Evolutionary conservation across 2,888 invertebrate species (phyloP).

Genomic region (Eilema griseolum): DNA sequence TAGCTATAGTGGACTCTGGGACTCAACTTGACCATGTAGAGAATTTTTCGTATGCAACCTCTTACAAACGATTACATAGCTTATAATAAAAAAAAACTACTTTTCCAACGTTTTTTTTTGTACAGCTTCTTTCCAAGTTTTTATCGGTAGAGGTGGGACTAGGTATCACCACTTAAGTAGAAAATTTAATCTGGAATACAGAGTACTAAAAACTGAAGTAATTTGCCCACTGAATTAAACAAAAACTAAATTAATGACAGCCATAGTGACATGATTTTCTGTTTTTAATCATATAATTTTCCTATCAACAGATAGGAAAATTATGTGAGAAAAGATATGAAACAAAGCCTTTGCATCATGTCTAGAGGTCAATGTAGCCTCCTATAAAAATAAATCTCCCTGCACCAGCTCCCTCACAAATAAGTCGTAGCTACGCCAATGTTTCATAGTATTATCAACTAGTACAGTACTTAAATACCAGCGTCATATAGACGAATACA

Average conservation of each 20-base stretch:
- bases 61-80: background rate
- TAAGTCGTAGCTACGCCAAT: constrained; percentile 7
- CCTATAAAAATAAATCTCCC: background rate
- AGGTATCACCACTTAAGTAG: too few species aligned
- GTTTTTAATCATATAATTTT: too few species aligned
- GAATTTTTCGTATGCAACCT: background rate
- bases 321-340: background rate
- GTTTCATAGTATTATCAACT: constrained; percentile 55
- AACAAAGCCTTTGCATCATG: background rate
- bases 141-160: background rate
- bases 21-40: background rate
- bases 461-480: constrained; percentile 75
- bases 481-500: constrained; percentile 83
- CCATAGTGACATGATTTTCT: background rate
- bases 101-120: background rate
- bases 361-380: background rate
- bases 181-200: too few species aligned
- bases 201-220: too few species aligned
- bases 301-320: too few species aligned
- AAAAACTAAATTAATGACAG: too few species aligned
- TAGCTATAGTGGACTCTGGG: constrained; percentile 1
- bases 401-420: background rate
- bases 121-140: background rate
- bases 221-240: too few species aligned
- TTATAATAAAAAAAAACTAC: background rate